These are phyloP conservation scores for Mormyrus iriodes DNA, from an alignment of 2,113 vertebrate genomes.

Conservation along the genomic window DNA sequence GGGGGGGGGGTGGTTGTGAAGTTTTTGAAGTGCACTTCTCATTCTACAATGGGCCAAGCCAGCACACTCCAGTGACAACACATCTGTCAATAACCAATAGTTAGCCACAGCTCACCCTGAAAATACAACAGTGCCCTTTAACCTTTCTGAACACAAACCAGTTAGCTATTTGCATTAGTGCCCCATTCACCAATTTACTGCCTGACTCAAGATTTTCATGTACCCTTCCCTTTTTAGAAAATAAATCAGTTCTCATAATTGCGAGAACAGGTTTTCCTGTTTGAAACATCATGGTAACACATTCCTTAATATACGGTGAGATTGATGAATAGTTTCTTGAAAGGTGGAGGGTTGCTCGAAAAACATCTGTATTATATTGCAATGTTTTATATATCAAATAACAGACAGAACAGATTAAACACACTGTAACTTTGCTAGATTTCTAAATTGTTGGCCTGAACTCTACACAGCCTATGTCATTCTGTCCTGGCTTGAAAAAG, in stretches of 20 bases:
- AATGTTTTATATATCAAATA: background rate
- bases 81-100: slow-evolving; percentile 76
- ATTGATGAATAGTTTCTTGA: background rate
- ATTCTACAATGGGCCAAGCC: slow-evolving; percentile 61
- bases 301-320: background rate
- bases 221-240: background rate
- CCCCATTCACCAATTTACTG: background rate
- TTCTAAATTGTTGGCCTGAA: background rate
- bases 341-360: background rate
- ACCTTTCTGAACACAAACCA: slow-evolving; percentile 59
- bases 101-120: slow-evolving; percentile 69
- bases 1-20: background rate
- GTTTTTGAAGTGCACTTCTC: slow-evolving; percentile 51
- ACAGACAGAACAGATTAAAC: background rate
- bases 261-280: background rate
- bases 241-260: background rate
- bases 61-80: slow-evolving; percentile 69
- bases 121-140: slow-evolving; percentile 68
- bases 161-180: slow-evolving; percentile 5
- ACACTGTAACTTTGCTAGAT: background rate
- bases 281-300: background rate
- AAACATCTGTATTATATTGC: slow-evolving; percentile 6
- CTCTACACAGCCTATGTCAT: background rate
- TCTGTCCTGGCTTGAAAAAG: background rate
- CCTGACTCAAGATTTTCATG: background rate